These are phyloP conservation scores for Cacatua alba DNA, from an alignment of 2,113 vertebrate genomes.

Conservation along the genomic window DNA sequence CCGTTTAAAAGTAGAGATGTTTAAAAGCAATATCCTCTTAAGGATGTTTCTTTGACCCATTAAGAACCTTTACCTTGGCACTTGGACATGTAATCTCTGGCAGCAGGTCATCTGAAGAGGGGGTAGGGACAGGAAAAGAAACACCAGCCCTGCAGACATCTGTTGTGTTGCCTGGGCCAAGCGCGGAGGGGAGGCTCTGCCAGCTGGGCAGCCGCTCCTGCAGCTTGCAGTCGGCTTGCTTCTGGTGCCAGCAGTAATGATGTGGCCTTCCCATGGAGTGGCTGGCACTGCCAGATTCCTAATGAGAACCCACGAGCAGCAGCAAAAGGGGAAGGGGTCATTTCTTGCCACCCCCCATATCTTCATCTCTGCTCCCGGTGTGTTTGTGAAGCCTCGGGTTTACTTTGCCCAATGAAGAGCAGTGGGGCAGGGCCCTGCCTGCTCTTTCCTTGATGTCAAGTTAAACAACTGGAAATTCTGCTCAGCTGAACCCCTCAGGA, in stretches of 20 bases:
- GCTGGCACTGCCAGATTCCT: conserved; percentile 66
- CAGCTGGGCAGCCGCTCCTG: conserved; percentile 47
- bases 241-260: conserved; percentile 71
- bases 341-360: neutral
- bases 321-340: conserved; percentile 32
- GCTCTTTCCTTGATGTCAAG: neutral
- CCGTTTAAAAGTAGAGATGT: neutral
- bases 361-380: neutral
- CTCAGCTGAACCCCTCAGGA: neutral
- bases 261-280: conserved; percentile 59
- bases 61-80: conserved; percentile 69
- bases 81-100: conserved; percentile 55
- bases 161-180: conserved; percentile 70
- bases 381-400: neutral
- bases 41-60: conserved; percentile 64
- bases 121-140: conserved; percentile 12
- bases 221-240: conserved; percentile 56
- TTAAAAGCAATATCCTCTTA: neutral
- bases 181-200: conserved; percentile 54
- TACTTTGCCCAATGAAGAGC: neutral
- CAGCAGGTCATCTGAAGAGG: conserved; percentile 49
- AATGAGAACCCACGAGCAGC: conserved; percentile 67
- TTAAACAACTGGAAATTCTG: neutral
- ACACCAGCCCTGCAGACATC: conserved; percentile 69
- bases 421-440: neutral